These are phyloP conservation scores for Acyrthosiphon pisum DNA, from an alignment of 1,140 invertebrate species.

Conservation along the genomic window DNA sequence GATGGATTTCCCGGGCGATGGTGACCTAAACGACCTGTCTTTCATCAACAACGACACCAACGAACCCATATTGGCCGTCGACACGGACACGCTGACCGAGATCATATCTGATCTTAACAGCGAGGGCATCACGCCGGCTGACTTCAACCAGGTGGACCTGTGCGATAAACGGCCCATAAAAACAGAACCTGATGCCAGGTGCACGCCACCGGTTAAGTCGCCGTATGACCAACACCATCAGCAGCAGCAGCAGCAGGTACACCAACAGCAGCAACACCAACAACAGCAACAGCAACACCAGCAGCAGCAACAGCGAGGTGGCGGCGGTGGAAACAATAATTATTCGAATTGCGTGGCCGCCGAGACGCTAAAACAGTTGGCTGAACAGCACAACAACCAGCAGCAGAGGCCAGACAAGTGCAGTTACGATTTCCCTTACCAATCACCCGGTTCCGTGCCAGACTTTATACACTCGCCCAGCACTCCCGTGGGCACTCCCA, in stretches of 20 bases:
- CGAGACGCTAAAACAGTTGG: conserved; percentile 94
- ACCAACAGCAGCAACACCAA: conserved; percentile 13
- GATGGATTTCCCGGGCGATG: conserved; percentile 66
- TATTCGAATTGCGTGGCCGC: conserved; percentile 76
- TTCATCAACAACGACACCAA: conserved; percentile 51
- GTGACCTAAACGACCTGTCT: conserved; percentile 47
- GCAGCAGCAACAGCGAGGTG: not conserved
- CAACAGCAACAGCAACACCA: not conserved
- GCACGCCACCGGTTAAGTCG: conserved; percentile 45
- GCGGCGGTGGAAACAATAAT: not conserved
- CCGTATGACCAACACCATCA: conserved; percentile 50
- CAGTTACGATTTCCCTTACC: conserved; percentile 51
- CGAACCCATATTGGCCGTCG: conserved; percentile 47
- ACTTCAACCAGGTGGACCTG: conserved; percentile 70
- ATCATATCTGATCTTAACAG: conserved; percentile 76
- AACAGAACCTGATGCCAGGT: conserved; percentile 41
- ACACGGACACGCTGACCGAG: conserved; percentile 50
- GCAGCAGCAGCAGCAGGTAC: conserved; percentile 44
- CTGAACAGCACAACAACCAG: conserved; percentile 77
- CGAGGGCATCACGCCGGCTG: conserved; percentile 80
- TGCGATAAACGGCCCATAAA: conserved; percentile 50
- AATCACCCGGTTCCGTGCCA: conserved; percentile 48
- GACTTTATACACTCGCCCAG: conserved; percentile 52
- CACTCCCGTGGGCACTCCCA: conserved; percentile 48
- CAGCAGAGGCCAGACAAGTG: conserved; percentile 48